These are phyloP conservation scores for Odontothrips loti DNA, from an alignment of 2,888 invertebrate genomes.

Conservation along the genomic window DNA sequence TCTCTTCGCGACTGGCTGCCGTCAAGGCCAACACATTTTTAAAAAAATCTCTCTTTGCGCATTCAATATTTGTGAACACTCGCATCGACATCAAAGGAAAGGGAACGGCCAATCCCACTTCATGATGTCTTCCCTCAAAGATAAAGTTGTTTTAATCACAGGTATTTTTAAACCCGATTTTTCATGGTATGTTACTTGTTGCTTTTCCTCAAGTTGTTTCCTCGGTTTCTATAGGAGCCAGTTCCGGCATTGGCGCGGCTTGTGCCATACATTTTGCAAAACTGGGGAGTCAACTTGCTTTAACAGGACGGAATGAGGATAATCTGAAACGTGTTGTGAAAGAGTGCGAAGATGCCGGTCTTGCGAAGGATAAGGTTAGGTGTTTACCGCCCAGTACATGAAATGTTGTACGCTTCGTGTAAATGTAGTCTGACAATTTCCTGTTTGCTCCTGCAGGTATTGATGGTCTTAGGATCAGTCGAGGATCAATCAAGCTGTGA, in stretches of 20 bases:
- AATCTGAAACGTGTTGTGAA: constrained; percentile 61
- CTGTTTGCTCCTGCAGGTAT: constrained; percentile 41
- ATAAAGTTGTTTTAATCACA: neutral
- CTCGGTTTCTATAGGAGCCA: constrained; percentile 56
- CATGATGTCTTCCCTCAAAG: neutral
- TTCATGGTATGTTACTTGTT: neutral
- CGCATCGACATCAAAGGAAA: no score
- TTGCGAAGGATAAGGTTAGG: constrained; percentile 45
- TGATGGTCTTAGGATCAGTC: constrained; percentile 65
- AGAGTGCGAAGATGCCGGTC: constrained; percentile 49
- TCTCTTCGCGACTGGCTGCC: no score
- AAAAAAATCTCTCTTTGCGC: no score
- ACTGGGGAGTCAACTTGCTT: constrained; percentile 68
- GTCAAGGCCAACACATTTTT: no score
- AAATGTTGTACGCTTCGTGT: no score
- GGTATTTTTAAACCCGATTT: neutral
- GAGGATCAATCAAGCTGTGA: constrained; percentile 69
- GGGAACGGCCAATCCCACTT: no score
- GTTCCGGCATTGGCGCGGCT: constrained; percentile 80
- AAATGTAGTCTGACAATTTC: no score
- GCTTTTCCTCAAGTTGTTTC: neutral
- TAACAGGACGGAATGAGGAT: constrained; percentile 65
- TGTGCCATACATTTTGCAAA: constrained; percentile 72
- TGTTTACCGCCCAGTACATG: no score
- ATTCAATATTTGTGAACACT: no score